phyloP scores from a whole-genome alignment of 1,140 invertebrate genomes.

The Himalopsyche phryganea region DNA sequence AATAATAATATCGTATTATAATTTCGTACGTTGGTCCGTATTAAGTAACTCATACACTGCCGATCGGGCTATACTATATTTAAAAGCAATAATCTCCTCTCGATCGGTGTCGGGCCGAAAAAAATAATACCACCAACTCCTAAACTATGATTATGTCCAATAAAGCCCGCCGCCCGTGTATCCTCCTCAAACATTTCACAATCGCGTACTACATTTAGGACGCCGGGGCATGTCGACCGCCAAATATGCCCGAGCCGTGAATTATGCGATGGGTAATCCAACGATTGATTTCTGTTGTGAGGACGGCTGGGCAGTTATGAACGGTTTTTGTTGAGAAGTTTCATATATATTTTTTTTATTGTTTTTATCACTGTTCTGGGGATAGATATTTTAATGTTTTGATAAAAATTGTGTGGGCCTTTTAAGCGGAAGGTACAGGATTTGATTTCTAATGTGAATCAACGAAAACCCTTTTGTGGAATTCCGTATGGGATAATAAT shows the following conservation, averaged over 20 bases:
- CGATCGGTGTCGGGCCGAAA: conserved; percentile 25
- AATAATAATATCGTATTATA: conserved; percentile 10
- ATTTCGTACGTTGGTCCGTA: conserved; percentile 22
- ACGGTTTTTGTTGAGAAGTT: background rate
- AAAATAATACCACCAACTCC: conserved; percentile 28
- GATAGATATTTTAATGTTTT: background rate
- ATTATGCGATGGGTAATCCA: background rate
- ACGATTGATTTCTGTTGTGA: background rate
- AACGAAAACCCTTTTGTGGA: too few species aligned
- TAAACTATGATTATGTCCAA: conserved; percentile 26
- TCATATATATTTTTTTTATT: background rate
- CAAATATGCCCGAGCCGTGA: background rate
- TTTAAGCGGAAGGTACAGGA: too few species aligned
- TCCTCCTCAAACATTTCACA: background rate
- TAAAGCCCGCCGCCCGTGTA: conserved; percentile 2
- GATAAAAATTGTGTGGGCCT: too few species aligned
- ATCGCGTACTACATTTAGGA: conserved; percentile 8
- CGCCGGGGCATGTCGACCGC: conserved; percentile 3
- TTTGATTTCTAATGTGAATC: background rate
- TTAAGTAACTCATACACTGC: conserved; percentile 20
- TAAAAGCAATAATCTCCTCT: conserved; percentile 31
- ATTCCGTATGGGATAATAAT: too few species aligned
- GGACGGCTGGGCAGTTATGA: background rate
- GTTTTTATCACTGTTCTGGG: background rate
- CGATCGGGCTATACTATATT: conserved; percentile 19